Percentiles rank a stretch among this genome's conserved stretches.
Evolutionary conservation across 1,140 invertebrate genomes (phyloP).

Genomic region (Euschistus heros): DNA sequence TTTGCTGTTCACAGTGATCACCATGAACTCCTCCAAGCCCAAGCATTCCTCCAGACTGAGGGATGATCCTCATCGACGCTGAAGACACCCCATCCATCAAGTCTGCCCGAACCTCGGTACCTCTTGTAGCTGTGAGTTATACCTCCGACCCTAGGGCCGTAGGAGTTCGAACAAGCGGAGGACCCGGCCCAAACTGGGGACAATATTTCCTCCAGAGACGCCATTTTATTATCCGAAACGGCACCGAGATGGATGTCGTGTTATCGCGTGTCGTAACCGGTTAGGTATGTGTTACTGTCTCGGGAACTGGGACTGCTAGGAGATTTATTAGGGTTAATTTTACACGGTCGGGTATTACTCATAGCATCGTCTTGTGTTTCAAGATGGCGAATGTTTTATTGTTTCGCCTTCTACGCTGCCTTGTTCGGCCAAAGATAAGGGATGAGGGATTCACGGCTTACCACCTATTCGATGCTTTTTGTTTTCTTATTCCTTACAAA

Average conservation of each 20-base stretch:
- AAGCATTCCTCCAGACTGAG: too few relatives aligned
- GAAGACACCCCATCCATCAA: too few relatives aligned
- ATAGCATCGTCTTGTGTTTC: slow-evolving; percentile 1
- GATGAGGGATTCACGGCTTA: slow-evolving; percentile 2
- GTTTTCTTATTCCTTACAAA: too few relatives aligned
- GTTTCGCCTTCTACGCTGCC: not conserved
- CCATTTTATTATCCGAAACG: slow-evolving; percentile 8
- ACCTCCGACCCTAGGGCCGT: not conserved
- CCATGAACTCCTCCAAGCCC: too few relatives aligned
- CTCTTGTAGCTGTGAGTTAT: not conserved
- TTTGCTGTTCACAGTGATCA: too few relatives aligned
- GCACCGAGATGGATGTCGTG: not conserved
- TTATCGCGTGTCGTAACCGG: slow-evolving; percentile 1
- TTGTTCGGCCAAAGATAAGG: not conserved
- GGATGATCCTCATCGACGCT: too few relatives aligned
- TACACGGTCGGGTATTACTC: not conserved
- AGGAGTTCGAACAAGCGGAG: not conserved
- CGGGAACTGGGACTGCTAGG: not conserved
- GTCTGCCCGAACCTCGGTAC: too few relatives aligned
- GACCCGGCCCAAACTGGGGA: not conserved
- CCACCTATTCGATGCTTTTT: too few relatives aligned
- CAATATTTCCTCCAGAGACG: not conserved
- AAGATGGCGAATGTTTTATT: slow-evolving; percentile 2
- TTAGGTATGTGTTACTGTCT: not conserved
- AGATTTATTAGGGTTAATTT: slow-evolving; percentile 3